Base-by-base conservation (phyloP, 2,797 vertebrate genomes). In the Setipinna tenuifilis region DNA sequence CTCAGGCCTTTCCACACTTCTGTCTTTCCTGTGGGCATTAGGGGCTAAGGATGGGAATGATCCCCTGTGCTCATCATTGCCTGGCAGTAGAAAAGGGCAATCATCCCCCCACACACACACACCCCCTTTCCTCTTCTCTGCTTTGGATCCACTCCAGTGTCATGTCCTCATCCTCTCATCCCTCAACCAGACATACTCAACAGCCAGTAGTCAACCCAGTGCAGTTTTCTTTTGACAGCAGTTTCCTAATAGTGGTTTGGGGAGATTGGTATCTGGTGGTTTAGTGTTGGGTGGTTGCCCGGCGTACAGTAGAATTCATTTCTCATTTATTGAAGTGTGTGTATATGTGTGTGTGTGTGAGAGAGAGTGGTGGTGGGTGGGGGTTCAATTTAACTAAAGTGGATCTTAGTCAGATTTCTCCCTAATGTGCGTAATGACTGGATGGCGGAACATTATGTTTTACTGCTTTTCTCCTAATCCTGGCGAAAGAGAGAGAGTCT, bases 181-280 rank as follows among this genome's bases (percentile, higher is more conserved):
- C 28, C 2, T 17, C 14, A 58, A 75, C 5, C 31, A 75, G 14
- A 6, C 28, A 31, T 75, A 14, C 28, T 31, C 68, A 35, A 11
- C 68, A 1, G 25, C 65, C 65, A 31, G 14, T 7, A 28, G 25
- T 7, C 4, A 4, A 28, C 1, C 25, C 11, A 28, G 62, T 28
- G 12, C 62, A 28, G 62, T 68, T 68, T 31, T 28, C 62, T 68
- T 31, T 28, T 68, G 62, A 68, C 62, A 75, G 68, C 31, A 75
- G 68, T 75, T 75, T 35, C 17, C 68, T 75, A 75, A 41, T 19
- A 75, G 68, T 41, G 31, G 31, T 75, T 35, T 75, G 68, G 31
- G 4, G 16, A 75, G 68, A 75, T 41, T 75, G 28, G 68, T 35
- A 75, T 75, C 68, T 75, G 68, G 31, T 75, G 68, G 31, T 41